Evolutionary conservation across 2,113 vertebrate species (phyloP).

Genomic region (Stercorarius parasiticus): DNA sequence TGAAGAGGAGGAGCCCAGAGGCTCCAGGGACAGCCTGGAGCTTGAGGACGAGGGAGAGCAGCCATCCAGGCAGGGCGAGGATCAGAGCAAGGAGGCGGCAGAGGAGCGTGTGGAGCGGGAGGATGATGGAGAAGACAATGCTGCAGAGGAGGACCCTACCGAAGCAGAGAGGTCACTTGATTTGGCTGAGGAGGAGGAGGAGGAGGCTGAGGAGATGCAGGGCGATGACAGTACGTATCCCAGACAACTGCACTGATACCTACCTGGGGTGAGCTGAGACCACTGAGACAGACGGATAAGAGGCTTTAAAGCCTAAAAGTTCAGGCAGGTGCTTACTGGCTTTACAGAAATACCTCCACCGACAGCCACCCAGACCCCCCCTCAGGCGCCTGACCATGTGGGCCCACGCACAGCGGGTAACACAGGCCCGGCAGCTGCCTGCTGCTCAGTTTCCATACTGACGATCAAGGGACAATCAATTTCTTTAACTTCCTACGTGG

Average conservation of each 20-base stretch:
- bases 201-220: conserved; percentile 45
- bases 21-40: not conserved
- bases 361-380: not conserved
- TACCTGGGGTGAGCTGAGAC: not conserved
- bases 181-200: not conserved
- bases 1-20: conserved; percentile 21
- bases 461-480: not conserved
- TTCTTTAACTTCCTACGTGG: not conserved
- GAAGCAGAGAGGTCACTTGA: not conserved
- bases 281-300: not conserved
- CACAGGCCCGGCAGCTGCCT: not conserved
- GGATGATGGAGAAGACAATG: not conserved
- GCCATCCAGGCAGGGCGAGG: not conserved
- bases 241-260: not conserved
- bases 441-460: not conserved
- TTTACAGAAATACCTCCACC: not conserved
- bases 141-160: conserved; percentile 53
- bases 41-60: not conserved
- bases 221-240: conserved; percentile 48
- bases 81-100: conserved; percentile 12
- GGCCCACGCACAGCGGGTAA: accelerated
- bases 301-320: not conserved
- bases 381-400: accelerated
- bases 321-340: not conserved
- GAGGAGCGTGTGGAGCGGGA: conserved; percentile 27